Conservation (phyloP, 2,797 vertebrate genomes). For the Tragopan temminckii region DNA sequence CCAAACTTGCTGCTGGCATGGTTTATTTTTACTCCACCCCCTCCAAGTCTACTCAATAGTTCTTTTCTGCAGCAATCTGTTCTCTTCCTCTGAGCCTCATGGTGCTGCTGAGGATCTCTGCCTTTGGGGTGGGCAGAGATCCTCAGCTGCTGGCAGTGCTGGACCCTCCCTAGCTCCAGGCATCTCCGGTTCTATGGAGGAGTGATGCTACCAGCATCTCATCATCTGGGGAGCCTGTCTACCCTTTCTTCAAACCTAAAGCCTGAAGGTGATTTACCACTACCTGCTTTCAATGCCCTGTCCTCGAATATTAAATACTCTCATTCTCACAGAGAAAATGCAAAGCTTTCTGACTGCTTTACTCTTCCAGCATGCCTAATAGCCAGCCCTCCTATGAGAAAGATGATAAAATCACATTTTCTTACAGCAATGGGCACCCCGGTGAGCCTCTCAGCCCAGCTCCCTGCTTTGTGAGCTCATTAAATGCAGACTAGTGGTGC, state of each 20-base stretch:
- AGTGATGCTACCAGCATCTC: neutral
- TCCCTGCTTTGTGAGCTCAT: neutral
- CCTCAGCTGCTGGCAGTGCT: neutral
- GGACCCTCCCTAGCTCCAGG: neutral
- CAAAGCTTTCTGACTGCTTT: neutral
- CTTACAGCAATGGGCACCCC: neutral
- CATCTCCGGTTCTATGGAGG: neutral
- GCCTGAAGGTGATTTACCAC: neutral
- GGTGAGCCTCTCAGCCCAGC: neutral
- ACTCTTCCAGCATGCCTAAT: neutral
- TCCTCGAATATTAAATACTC: neutral
- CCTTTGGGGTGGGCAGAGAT: neutral
- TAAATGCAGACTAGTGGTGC: neutral
- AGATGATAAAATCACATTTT: neutral
- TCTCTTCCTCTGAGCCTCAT: neutral
- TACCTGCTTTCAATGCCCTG: neutral
- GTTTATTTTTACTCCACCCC: neutral
- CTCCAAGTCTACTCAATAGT: neutral
- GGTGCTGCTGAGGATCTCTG: neutral
- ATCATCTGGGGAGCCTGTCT: neutral
- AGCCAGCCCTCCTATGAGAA: neutral
- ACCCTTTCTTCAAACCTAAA: neutral
- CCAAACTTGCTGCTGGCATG: neutral
- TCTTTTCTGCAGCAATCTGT: constrained; percentile 23
- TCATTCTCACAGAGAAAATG: neutral